Base-by-base conservation (phyloP, 2,888 invertebrate genomes). In the Tridacna crocea region DNA sequence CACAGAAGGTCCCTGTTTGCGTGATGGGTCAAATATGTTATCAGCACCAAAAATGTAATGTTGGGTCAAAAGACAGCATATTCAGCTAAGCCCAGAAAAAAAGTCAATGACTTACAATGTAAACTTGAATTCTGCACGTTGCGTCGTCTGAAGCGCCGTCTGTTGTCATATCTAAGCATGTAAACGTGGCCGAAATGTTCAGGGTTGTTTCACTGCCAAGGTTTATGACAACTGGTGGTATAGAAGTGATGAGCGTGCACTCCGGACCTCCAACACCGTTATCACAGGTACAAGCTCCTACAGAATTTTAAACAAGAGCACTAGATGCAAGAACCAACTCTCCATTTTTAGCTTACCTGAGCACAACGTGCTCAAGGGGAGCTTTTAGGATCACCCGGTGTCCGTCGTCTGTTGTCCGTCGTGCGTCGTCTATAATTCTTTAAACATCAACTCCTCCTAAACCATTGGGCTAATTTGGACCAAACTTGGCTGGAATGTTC, bases 191-290 rank as follows among this genome's bases (percentile, higher is more conserved):
- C 19, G 24, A 24, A 4, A 70, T 6, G 0, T 19, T 26, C n/a
- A 70, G 13, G 0, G 70, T 51, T 12, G 51, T n/a, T 10, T 70
- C 70, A 24, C 26, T 55, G 36, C 36, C 36, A 19, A 55, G 19
- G 15, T 55, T 19, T 46, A 46, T n/a, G 22, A 70, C 26, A 17
- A 51, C 26, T n/a, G 70, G 70, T 24, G 70, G 51, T 51, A 70
- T 51, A 17, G 70, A 22, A 2, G 70, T 70, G 17, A 70, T 51
- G 3, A 70, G 70, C 24, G 70, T 51, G 26, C 70, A 70, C 48
- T 70, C 70, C 0, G 70, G 26, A 48, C 70, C 70, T 24, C 70
- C 70, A 22, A 70, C 47, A 4, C 70, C 70, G 4, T n/a, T n/a
- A 15, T 51, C 8, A 51, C 70, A 70, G 24, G 8, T 70, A 22